Conservation (phyloP, 2,888 invertebrate genomes). For the Odontocolon sp. region DNA sequence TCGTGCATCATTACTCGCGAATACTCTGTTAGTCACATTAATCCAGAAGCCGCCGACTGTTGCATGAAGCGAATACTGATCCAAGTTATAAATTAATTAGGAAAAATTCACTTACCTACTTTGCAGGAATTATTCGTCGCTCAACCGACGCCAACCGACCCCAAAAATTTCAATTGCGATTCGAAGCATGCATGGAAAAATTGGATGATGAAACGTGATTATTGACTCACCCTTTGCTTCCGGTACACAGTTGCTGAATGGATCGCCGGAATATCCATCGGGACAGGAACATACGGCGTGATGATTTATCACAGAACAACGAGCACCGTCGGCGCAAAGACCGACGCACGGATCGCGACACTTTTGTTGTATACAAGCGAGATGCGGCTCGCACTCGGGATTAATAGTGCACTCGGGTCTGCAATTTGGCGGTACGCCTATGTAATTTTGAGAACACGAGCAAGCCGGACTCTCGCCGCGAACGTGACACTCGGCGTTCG, state of each 20-base stretch:
- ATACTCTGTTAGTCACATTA: constrained; percentile 3
- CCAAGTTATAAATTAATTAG: too few species aligned
- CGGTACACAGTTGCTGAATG: constrained; percentile 81
- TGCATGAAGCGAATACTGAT: constrained; percentile 4
- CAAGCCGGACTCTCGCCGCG: constrained; percentile 83
- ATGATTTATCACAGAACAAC: constrained; percentile 84
- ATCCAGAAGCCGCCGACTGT: constrained; percentile 12
- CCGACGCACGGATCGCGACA: constrained; percentile 85
- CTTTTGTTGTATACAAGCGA: constrained; percentile 84
- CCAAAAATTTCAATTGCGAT: neutral
- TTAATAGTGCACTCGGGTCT: constrained; percentile 84
- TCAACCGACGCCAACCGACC: constrained; percentile 47
- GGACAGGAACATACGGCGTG: constrained; percentile 84
- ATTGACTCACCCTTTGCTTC: constrained; percentile 72
- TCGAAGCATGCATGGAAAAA: constrained; percentile 25
- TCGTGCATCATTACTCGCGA: neutral
- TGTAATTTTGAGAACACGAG: constrained; percentile 83
- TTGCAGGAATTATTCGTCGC: constrained; percentile 20
- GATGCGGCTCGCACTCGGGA: constrained; percentile 82
- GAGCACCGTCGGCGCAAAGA: constrained; percentile 83
- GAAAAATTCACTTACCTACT: constrained; percentile 48
- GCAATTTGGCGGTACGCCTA: constrained; percentile 84
- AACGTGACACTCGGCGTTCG: constrained; percentile 83
- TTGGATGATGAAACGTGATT: neutral
- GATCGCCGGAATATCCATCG: constrained; percentile 83